phyloP scores from a whole-genome alignment of 2,113 vertebrate species.

The Pungitius pungitius region DNA sequence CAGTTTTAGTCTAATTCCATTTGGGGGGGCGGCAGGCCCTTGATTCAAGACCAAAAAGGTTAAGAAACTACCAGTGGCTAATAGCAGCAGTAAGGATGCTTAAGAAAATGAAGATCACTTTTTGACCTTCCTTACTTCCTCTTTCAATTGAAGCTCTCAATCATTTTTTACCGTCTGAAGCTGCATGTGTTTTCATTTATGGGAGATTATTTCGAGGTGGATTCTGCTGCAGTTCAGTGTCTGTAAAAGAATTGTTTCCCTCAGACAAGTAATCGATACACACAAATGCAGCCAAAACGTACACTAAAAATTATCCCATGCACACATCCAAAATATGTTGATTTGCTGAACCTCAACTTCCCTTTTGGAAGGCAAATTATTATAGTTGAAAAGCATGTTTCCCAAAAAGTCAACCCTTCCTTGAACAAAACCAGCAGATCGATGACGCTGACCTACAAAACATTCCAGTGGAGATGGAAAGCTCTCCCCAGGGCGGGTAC shows the following conservation, averaged over 20 bases:
- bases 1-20: constrained; percentile 75
- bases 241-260: not conserved
- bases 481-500: not conserved
- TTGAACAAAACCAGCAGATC: too few species aligned
- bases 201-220: constrained; percentile 42
- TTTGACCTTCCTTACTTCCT: constrained; percentile 75
- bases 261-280: too few species aligned
- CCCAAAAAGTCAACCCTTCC: too few species aligned
- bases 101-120: constrained; percentile 71
- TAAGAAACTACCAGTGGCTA: constrained; percentile 69
- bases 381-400: too few species aligned
- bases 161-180: constrained; percentile 52
- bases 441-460: constrained; percentile 1
- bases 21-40: constrained; percentile 54
- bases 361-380: too few species aligned
- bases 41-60: constrained; percentile 70
- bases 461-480: not conserved
- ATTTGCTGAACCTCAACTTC: too few species aligned
- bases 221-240: constrained; percentile 28
- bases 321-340: too few species aligned
- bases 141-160: constrained; percentile 68
- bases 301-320: too few species aligned
- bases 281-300: too few species aligned
- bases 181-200: constrained; percentile 73
- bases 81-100: constrained; percentile 71